Percentiles rank a stretch among this genome's conserved stretches.
Conservation (phyloP, 2,113 vertebrate species). For the Hassar affinis region DNA sequence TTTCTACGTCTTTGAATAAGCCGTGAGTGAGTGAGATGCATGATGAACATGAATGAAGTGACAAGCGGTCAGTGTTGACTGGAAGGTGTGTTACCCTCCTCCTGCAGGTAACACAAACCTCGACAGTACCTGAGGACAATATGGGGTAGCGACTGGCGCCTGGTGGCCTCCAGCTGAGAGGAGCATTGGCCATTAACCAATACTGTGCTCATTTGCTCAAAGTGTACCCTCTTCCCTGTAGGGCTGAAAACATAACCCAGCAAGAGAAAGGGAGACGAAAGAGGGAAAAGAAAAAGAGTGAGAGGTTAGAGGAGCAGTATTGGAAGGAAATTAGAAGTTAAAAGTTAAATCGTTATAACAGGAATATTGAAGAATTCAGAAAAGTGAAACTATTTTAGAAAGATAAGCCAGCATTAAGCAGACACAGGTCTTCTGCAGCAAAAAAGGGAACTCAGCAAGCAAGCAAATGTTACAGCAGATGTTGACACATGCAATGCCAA, state of each 20-base stretch:
- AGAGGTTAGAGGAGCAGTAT: conserved; percentile 31
- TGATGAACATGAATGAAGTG: not conserved
- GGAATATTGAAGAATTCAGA: conserved; percentile 2
- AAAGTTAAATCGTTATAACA: conserved; percentile 33
- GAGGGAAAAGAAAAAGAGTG: conserved; percentile 33
- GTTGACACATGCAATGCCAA: conserved; percentile 6
- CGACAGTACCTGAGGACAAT: conserved; percentile 57
- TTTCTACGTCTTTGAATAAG: not conserved
- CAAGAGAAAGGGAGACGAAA: conserved; percentile 13
- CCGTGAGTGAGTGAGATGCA: not conserved
- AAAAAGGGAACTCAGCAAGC: not conserved
- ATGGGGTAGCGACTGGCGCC: conserved; percentile 67
- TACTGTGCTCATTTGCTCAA: conserved; percentile 88
- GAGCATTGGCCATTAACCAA: conserved; percentile 79
- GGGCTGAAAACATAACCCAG: conserved; percentile 46
- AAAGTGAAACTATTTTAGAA: conserved; percentile 1
- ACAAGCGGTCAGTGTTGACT: not conserved
- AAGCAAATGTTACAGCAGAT: not conserved
- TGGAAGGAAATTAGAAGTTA: conserved; percentile 6
- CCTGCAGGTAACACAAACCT: not conserved
- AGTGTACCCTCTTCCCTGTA: conserved; percentile 84
- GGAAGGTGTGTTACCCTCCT: not conserved
- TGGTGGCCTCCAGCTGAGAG: conserved; percentile 77
- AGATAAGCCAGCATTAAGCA: not conserved
- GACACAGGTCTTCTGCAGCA: not conserved